Evolutionary conservation across 2,888 invertebrate genomes (phyloP).

Genomic region (Agrotis clavis): DNA sequence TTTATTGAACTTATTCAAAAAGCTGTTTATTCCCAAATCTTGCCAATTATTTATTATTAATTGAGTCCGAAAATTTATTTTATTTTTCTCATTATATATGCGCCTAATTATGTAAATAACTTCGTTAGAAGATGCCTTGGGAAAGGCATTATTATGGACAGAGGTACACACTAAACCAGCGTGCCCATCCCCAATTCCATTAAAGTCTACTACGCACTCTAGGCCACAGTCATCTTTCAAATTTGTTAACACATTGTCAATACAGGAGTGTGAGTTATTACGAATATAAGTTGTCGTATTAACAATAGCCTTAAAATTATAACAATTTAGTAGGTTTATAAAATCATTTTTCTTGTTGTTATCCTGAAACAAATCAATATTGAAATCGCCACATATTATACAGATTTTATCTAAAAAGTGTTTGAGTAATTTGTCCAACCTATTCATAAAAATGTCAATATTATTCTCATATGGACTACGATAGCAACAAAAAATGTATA

Average conservation of each 20-base stretch:
- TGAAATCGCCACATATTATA: conserved; percentile 21
- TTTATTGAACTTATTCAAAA: too few species aligned
- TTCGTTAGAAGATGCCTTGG: neutral
- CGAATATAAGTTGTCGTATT: conserved; percentile 19
- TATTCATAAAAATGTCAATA: conserved; percentile 14
- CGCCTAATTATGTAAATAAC: neutral
- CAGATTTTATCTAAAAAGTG: conserved; percentile 22
- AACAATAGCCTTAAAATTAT: conserved; percentile 16
- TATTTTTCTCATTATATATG: too few species aligned
- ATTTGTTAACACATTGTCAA: conserved; percentile 23
- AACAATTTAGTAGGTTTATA: conserved; percentile 13
- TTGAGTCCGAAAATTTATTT: too few species aligned
- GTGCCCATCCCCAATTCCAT: conserved; percentile 28
- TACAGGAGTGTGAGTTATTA: conserved; percentile 20
- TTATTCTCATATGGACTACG: conserved; percentile 15
- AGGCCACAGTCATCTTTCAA: neutral
- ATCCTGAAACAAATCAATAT: neutral
- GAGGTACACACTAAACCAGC: conserved; percentile 10
- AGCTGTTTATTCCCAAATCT: neutral
- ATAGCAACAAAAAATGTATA: neutral
- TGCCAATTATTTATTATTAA: too few species aligned
- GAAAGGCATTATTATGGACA: neutral
- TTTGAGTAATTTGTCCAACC: conserved; percentile 13
- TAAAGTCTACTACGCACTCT: conserved; percentile 16
- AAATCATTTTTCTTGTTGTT: conserved; percentile 8